Evolutionary conservation across 2,888 invertebrate species (phyloP), one percentile per base, ranked within the genome.

Genomic region (Drosophila yooni): DNA sequence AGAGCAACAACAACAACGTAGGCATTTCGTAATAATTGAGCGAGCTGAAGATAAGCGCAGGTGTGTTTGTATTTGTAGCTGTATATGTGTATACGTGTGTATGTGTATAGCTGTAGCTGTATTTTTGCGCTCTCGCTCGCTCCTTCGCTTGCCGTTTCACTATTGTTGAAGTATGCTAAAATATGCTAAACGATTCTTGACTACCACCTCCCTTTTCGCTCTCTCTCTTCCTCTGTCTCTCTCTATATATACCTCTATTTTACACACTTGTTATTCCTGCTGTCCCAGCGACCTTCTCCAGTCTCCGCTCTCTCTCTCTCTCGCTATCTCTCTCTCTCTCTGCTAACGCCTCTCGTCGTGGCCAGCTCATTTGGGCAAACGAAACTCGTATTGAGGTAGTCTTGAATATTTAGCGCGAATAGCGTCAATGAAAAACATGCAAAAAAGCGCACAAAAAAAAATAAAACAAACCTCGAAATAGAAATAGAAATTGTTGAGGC

Each of bases 301-400:
- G 51, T 27, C 48, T 52, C 4, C n/a, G 0, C 21, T 21, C 34
- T 31, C 51, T 38, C 33, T 25, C n/a, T 15, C 54, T 54, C 50
- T 38, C 8, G 21, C 21, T 21, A 21, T 31, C 29, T 38, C 27
- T 13, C 18, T n/a, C 11, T 43, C 11, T 2, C n/a, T 6, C 11
- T 21, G 13, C 13, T 1, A 13, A 13, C 43, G 43, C 21, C 7
- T 34, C 5, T 46, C 3, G 21, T 3, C 46, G 21, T 46, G 27
- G 21, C 43, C 33, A 43, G 40, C 79, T 82, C 79, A 88, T 87
- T 88, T 82, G 68, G 88, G 80, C 81, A 83, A 87, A 88, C 88
- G 67, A 88, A 84, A 88, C 88, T 83, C 82, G 88, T 87, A 88
- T 88, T 88, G 88, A 85, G 88, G 88, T 88, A 88, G 88, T 88